These are phyloP conservation scores for Scaptodrosophila lebanonensis DNA, from an alignment of 1,140 invertebrate species.

Conservation along the genomic window DNA sequence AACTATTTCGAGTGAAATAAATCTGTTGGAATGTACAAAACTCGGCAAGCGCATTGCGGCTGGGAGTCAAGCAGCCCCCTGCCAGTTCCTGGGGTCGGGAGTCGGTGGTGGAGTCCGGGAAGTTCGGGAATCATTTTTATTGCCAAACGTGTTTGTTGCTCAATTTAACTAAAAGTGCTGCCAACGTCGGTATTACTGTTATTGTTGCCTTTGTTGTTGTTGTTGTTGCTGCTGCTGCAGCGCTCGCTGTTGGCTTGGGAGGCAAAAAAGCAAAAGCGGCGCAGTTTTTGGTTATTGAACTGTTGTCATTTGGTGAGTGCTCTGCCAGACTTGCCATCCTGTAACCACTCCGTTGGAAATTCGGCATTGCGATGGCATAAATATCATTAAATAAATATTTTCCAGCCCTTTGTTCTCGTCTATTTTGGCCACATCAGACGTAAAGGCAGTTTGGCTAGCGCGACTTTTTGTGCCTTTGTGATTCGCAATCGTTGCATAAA, in stretches of 20 bases:
- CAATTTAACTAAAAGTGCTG: conserved; percentile 73
- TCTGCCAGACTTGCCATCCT: conserved; percentile 7
- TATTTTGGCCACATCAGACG: conserved; percentile 27
- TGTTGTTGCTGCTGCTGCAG: conserved; percentile 1
- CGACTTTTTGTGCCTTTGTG: conserved; percentile 35
- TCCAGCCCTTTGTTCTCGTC: conserved; percentile 22
- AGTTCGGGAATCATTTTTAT: conserved; percentile 68
- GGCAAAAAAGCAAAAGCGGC: conserved; percentile 1
- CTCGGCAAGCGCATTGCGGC: conserved; percentile 69
- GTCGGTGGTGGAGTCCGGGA: conserved; percentile 18
- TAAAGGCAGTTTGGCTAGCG: conserved; percentile 23
- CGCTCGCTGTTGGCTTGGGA: no score
- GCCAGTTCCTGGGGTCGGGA: background rate
- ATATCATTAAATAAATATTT: conserved; percentile 45
- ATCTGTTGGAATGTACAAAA: conserved; percentile 73
- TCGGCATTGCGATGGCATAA: conserved; percentile 27
- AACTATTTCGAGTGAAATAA: conserved; percentile 75
- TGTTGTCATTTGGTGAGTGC: conserved; percentile 54
- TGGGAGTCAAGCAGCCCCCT: conserved; percentile 55
- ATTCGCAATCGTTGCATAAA: conserved; percentile 71
- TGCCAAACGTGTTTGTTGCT: conserved; percentile 74
- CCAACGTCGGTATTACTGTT: no score
- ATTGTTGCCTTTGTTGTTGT: conserved; percentile 27
- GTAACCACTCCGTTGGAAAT: no score
- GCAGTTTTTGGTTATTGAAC: conserved; percentile 50